phyloP scores from a whole-genome alignment of 2,797 vertebrate species.

The Sandelia bainsii region DNA sequence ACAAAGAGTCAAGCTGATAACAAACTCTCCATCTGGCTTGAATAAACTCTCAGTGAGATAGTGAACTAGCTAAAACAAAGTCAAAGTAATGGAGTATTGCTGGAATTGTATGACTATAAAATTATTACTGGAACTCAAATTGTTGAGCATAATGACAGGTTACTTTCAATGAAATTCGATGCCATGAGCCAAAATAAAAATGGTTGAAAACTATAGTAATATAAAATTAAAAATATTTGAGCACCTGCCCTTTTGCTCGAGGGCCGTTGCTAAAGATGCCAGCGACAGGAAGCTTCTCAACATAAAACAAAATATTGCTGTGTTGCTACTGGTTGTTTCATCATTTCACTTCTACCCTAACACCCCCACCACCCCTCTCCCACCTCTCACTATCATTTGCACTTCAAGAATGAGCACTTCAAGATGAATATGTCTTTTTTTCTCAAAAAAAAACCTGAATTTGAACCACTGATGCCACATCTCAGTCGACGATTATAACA shows the following conservation, averaged over 20 bases:
- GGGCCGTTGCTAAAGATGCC: not conserved
- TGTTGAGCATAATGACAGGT: too few species aligned
- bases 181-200: too few species aligned
- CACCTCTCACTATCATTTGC: conserved; percentile 25
- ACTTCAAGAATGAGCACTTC: conserved; percentile 34
- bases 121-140: too few species aligned
- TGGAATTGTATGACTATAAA: too few species aligned
- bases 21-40: too few species aligned
- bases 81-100: too few species aligned
- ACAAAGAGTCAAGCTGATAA: too few species aligned
- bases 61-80: too few species aligned
- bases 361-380: not conserved
- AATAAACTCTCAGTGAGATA: too few species aligned
- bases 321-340: conserved; percentile 21
- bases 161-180: too few species aligned
- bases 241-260: not conserved
- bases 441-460: not conserved
- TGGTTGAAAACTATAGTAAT: too few species aligned
- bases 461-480: not conserved
- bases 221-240: not conserved
- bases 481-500: not conserved
- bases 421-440: conserved; percentile 12
- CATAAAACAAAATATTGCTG: conserved; percentile 20
- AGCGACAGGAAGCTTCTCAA: not conserved
- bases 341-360: conserved; percentile 18